Percentiles rank a stretch among this genome's conserved stretches.
Evolutionary conservation across 2,888 invertebrate genomes (phyloP).

Genomic region (Strigamia transsilvanica): DNA sequence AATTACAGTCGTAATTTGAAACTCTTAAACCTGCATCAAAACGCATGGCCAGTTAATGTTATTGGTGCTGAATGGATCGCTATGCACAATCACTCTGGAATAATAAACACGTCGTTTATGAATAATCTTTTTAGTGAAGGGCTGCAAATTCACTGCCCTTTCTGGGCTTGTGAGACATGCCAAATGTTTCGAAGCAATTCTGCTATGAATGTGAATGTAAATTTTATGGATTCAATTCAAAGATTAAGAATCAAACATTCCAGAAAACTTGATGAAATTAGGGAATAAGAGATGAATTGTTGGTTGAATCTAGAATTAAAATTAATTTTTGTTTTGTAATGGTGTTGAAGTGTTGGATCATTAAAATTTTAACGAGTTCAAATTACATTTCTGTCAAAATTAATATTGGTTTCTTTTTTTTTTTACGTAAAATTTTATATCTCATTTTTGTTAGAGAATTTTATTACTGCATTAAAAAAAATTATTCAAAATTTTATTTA

Average conservation of each 20-base stretch:
- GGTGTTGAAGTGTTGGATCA: background rate
- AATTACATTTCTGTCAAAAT: background rate
- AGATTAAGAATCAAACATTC: slow-evolving; percentile 9
- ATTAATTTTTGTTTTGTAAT: background rate
- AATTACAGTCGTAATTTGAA: slow-evolving; percentile 26
- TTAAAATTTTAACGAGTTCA: background rate
- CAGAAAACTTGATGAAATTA: background rate
- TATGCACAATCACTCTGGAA: background rate
- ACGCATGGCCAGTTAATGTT: slow-evolving; percentile 20
- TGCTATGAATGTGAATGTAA: slow-evolving; percentile 9
- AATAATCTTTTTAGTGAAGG: slow-evolving; percentile 38
- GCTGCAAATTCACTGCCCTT: slow-evolving; percentile 11
- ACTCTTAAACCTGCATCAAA: slow-evolving; percentile 10
- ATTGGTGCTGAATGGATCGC: slow-evolving; percentile 3
- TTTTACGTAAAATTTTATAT: too few species aligned
- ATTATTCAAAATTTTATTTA: too few species aligned
- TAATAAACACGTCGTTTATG: slow-evolving; percentile 31
- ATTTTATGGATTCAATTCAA: slow-evolving; percentile 42
- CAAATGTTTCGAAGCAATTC: slow-evolving; percentile 17
- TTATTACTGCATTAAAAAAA: too few species aligned
- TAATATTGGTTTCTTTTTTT: background rate
- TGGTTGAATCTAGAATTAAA: background rate
- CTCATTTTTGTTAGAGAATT: too few species aligned
- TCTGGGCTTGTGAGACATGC: slow-evolving; percentile 14
- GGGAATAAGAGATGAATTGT: background rate